Base-by-base conservation (phyloP, 1,140 invertebrate genomes). In the Meloidogyne exigua region DNA sequence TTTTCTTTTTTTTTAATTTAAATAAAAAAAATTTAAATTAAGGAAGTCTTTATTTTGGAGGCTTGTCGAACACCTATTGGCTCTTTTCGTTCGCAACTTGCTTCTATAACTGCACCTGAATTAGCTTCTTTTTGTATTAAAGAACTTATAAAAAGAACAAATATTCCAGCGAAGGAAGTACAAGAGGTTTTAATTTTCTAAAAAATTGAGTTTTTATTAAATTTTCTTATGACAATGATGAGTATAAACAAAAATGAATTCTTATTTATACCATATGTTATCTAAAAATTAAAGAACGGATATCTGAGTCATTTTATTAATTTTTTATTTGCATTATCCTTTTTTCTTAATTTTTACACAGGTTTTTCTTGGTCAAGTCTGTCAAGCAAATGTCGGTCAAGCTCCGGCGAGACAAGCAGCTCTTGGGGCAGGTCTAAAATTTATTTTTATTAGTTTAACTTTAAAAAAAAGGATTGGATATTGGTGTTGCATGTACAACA, bases 341-440 rank as follows among this genome's bases (percentile, higher is more conserved):
- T 23, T 77, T 49, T 42, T 23, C 18, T 25, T 18, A 69, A 21
- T 28, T 25, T 44, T 62, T 42, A 91, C 95, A 88, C 95, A 98
- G 91, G 94, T 99, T 25, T 97, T 93, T 84, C 93, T 99, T 92
- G 96, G 96, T 62, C 95, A 96, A 91, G 96, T 99, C 15, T 93
- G 93, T 72, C 93, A 94, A 87, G 94, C 91, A 28, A 92, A 90
- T 76, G 87, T 92, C 68, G 88, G 89, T 10, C 90, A 96, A 90
- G 95, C 95, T 66, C 96, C 96, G 39, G 93, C 95, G 13, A 91
- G 96, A 81, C 96, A 99, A 89, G 94, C 95, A 49, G 91, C 93
- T 4, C 90, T 99, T 68, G 95, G 94, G 89, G 94, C 95, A 85
- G 93, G 92, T 91, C 39, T 62, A 18, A 15, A 77, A 64, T 23